Conservation (phyloP, 2,888 invertebrate genomes). For the Cheilosia urbana region DNA sequence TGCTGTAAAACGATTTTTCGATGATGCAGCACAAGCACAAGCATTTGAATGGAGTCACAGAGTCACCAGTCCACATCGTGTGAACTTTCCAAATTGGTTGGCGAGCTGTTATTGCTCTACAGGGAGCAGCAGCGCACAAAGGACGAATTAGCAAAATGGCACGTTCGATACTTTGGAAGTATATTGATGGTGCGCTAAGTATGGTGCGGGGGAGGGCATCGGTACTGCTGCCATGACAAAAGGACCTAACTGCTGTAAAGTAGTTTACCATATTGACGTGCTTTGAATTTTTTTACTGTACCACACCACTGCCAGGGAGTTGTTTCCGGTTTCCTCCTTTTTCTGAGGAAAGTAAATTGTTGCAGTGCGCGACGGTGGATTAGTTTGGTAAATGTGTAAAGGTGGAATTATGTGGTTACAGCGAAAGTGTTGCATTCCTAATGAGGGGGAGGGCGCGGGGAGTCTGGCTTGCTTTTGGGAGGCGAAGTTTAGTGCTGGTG, state of each 20-base stretch:
- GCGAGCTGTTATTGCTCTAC: constrained; percentile 36
- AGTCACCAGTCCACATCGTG: constrained; percentile 29
- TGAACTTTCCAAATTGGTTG: constrained; percentile 65
- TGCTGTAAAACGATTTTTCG: constrained; percentile 41
- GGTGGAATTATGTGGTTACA: constrained; percentile 71
- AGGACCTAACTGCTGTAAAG: constrained; percentile 64
- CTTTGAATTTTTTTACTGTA: constrained; percentile 62
- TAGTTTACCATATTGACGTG: constrained; percentile 72
- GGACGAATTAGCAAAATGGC: constrained; percentile 62
- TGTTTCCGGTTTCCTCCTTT: constrained; percentile 30
- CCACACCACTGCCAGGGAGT: constrained; percentile 1
- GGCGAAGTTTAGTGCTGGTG: constrained; percentile 41
- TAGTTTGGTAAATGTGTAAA: constrained; percentile 67
- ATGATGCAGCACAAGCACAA: constrained; percentile 38
- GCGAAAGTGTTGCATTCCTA: constrained; percentile 71
- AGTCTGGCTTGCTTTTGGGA: constrained; percentile 12
- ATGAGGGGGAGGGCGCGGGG: constrained; percentile 25
- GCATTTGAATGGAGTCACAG: constrained; percentile 18
- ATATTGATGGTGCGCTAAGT: constrained; percentile 60
- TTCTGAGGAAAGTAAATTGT: constrained; percentile 42
- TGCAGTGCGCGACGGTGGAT: constrained; percentile 61
- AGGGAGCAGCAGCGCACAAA: not conserved
- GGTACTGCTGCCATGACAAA: constrained; percentile 41
- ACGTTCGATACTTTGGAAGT: constrained; percentile 66
- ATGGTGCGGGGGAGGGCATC: not conserved